These are phyloP conservation scores for Poecile montanus DNA, from an alignment of 2,797 vertebrate genomes.

Conservation along the genomic window DNA sequence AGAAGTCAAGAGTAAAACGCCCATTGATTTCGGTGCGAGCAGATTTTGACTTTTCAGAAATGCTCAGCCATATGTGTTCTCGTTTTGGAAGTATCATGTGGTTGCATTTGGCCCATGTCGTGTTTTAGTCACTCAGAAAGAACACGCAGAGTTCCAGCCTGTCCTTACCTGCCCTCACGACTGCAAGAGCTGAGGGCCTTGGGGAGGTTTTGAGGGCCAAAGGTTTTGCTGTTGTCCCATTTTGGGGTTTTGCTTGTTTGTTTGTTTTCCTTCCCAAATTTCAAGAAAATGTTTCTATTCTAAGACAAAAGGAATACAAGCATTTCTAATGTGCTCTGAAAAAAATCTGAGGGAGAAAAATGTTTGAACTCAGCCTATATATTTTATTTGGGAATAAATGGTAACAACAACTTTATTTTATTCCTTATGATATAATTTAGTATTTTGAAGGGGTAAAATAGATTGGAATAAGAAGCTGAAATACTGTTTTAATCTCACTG, in stretches of 20 bases:
- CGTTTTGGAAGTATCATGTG: conserved; percentile 49
- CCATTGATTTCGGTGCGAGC: conserved; percentile 22
- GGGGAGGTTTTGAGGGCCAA: conserved; percentile 25
- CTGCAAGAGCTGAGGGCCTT: conserved; percentile 21
- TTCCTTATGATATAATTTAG: neutral
- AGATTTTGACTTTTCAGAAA: conserved; percentile 66
- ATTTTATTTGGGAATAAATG: neutral
- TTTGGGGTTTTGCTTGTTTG: neutral
- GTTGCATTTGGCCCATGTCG: conserved; percentile 57
- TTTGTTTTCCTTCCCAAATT: neutral
- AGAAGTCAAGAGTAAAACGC: conserved; percentile 34
- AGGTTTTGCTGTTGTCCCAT: neutral
- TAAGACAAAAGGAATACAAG: neutral
- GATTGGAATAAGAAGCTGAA: neutral
- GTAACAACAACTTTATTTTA: neutral
- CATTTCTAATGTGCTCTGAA: neutral
- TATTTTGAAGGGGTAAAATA: neutral
- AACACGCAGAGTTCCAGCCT: conserved; percentile 46
- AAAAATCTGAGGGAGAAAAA: neutral
- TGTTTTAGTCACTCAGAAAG: conserved; percentile 61
- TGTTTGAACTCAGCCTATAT: neutral
- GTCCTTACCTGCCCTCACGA: conserved; percentile 57
- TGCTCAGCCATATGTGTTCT: conserved; percentile 58
- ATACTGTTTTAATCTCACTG: neutral
- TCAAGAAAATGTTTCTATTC: neutral